These are phyloP conservation scores for Eurypyga helias DNA, from an alignment of 2,113 vertebrate species.

Conservation along the genomic window DNA sequence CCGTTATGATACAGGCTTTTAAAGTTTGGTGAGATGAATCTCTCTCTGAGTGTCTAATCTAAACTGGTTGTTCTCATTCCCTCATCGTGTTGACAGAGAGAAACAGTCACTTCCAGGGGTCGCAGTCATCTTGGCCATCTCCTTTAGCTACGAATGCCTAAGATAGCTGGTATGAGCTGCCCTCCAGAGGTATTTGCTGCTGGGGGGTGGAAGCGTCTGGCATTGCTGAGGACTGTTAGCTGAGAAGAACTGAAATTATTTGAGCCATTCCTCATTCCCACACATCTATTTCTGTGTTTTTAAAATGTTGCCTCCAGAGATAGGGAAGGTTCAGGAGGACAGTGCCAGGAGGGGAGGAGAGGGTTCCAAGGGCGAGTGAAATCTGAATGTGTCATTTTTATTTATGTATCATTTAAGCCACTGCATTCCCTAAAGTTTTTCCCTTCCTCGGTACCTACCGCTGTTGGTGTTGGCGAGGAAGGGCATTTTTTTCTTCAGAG, in stretches of 20 bases:
- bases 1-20: not conserved
- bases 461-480: not conserved
- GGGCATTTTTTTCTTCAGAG: not conserved
- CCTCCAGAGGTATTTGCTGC: not conserved
- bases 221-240: not conserved
- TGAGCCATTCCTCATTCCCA: not conserved
- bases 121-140: not conserved
- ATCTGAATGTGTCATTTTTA: not conserved
- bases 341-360: not conserved
- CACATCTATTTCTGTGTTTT: not conserved
- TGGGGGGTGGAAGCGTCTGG: not conserved
- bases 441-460: not conserved
- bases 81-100: fast-evolving
- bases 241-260: not conserved
- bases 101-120: not conserved
- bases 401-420: not conserved
- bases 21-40: not conserved
- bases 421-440: not conserved
- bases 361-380: not conserved
- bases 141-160: not conserved
- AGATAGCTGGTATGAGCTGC: not conserved
- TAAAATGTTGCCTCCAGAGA: not conserved
- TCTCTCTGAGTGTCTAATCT: not conserved
- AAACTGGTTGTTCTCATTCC: not conserved
- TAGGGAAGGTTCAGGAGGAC: not conserved